These are phyloP conservation scores for Alces alces DNA, from an alignment of 2,113 vertebrate species.

Conservation along the genomic window DNA sequence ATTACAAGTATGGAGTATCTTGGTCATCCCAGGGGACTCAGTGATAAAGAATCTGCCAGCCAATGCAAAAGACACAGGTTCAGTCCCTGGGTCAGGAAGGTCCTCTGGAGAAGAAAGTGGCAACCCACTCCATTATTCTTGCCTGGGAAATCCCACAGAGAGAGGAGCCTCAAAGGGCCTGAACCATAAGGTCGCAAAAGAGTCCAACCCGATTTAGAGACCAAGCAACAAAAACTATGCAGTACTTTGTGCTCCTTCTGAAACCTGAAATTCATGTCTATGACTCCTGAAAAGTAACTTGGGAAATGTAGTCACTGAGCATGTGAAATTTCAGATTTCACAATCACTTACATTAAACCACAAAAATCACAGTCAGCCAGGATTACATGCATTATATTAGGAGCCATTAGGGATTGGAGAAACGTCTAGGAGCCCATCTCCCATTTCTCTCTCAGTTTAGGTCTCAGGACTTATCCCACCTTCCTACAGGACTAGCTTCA, in stretches of 20 bases:
- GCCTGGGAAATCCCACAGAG: too few relatives aligned
- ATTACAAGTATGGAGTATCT: background rate
- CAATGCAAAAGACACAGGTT: too few relatives aligned
- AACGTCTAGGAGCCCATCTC: background rate
- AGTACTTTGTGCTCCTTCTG: too few relatives aligned
- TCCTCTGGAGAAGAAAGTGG: too few relatives aligned
- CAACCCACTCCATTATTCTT: too few relatives aligned
- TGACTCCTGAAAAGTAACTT: background rate
- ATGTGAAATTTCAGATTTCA: background rate
- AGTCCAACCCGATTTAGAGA: too few relatives aligned
- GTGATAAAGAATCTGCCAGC: background rate
- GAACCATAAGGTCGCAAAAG: too few relatives aligned
- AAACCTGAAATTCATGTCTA: background rate
- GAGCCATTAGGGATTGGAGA: background rate
- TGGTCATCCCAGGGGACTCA: too few relatives aligned
- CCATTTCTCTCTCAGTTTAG: background rate
- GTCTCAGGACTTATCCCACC: background rate
- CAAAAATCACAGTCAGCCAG: background rate
- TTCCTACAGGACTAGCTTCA: background rate
- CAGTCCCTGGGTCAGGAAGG: too few relatives aligned
- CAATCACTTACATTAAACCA: background rate
- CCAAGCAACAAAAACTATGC: too few relatives aligned
- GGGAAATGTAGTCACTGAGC: background rate
- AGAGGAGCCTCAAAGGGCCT: too few relatives aligned
- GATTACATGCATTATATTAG: background rate